Conservation (phyloP, 92 coral and sea anemone species). For the Palythoa heliodiscus region DNA sequence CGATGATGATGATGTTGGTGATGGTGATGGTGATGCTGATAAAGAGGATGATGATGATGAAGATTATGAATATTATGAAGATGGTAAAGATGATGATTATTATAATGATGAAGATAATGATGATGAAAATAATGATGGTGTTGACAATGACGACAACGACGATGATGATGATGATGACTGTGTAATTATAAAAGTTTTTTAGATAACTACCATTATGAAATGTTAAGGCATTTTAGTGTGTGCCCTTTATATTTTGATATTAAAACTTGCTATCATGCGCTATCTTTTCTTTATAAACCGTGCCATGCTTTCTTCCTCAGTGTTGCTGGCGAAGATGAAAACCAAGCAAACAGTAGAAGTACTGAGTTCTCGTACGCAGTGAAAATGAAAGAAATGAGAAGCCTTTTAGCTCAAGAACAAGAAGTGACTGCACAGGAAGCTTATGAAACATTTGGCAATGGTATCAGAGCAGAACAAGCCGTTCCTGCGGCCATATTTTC, state of each 20-base stretch:
- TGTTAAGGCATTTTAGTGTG: background rate
- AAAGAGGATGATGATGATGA: too few species aligned
- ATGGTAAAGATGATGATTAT: too few species aligned
- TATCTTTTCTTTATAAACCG: background rate
- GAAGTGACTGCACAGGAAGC: constrained; percentile 67
- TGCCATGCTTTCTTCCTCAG: background rate
- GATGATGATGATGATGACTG: too few species aligned
- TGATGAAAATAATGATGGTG: too few species aligned
- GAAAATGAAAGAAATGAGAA: constrained; percentile 83
- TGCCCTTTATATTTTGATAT: background rate
- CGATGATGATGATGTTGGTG: too few species aligned
- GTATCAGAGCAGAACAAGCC: constrained; percentile 87
- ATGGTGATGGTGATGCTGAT: too few species aligned
- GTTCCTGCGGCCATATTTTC: constrained; percentile 98
- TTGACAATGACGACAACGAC: too few species aligned
- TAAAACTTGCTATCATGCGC: too few species aligned
- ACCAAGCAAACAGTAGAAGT: background rate
- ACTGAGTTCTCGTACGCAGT: constrained; percentile 62
- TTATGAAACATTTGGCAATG: constrained; percentile 82
- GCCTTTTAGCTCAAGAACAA: constrained; percentile 53
- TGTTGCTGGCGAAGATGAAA: background rate
- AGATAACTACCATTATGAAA: too few species aligned
- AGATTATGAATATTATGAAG: too few species aligned
- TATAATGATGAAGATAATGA: too few species aligned
- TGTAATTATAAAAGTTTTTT: too few species aligned